A percentile compares a stretch with the other conserved stretches of the same genome.
phyloP scores from a whole-genome alignment of 2,888 invertebrate species.

The Lithosia quadra region DNA sequence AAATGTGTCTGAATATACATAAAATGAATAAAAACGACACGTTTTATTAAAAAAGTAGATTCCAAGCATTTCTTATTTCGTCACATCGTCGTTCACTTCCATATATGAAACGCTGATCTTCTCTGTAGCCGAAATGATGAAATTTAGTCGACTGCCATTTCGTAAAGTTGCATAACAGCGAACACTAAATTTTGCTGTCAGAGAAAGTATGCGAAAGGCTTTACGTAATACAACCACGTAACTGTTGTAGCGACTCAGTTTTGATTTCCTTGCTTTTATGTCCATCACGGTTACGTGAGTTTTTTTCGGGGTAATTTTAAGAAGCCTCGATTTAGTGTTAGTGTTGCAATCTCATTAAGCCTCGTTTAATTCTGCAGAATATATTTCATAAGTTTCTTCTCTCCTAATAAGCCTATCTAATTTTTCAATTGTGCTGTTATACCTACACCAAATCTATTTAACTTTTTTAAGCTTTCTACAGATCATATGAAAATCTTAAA shows the following conservation, averaged over 20 bases:
- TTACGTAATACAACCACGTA: slow-evolving; percentile 83
- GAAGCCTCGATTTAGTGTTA: slow-evolving; percentile 56
- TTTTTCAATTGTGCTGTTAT: not conserved
- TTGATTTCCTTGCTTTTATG: slow-evolving; percentile 86
- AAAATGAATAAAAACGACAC: slow-evolving; percentile 30
- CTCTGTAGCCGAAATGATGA: slow-evolving; percentile 82
- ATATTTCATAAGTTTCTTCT: slow-evolving; percentile 14
- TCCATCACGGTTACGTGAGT: slow-evolving; percentile 80
- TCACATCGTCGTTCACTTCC: slow-evolving; percentile 63
- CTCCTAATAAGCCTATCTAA: not conserved
- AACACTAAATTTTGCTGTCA: slow-evolving; percentile 86
- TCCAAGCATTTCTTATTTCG: slow-evolving; percentile 75
- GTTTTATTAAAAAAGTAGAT: slow-evolving; percentile 44
- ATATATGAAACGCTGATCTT: slow-evolving; percentile 78
- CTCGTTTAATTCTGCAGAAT: slow-evolving; percentile 32
- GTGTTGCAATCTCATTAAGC: slow-evolving; percentile 41
- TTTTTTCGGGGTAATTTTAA: slow-evolving; percentile 72
- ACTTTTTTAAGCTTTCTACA: not conserved
- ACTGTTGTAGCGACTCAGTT: slow-evolving; percentile 79
- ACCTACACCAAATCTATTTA: not conserved
- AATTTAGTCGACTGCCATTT: slow-evolving; percentile 85
- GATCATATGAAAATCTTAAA: too few species aligned
- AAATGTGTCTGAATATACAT: slow-evolving; percentile 26
- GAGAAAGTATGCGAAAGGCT: slow-evolving; percentile 87
- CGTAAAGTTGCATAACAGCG: slow-evolving; percentile 77